Evolutionary conservation across 1,140 invertebrate species (phyloP), one percentile per base, ranked within the genome.

Genomic region (Drosophila punjabiensis): DNA sequence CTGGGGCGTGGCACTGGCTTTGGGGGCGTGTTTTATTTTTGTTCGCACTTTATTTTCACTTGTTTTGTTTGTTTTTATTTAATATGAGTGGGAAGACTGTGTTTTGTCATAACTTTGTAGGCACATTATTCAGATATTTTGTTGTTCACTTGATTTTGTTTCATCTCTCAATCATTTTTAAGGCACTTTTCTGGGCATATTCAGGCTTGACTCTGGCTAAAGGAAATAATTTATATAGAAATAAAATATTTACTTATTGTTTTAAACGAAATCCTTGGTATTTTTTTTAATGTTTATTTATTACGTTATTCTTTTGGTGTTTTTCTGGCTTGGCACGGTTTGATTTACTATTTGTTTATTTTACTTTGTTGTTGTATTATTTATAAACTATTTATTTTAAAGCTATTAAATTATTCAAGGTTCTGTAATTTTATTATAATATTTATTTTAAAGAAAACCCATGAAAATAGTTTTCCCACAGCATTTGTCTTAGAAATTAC

Each of bases 171-270:
- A 52, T 53, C 41, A 64, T 52, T 70, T 86, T 33, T 83, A 67
- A 53, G 71, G 65, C 75, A 89, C 79, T 76, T 89, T 90, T 74
- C 79, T 67, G 68, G 76, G 65, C 85, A 89, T 89, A 64, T 78
- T 78, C 8, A 50, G 32, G 56, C 47, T 64, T 64, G 13, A 10
- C 10, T 66, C 16, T 63, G 30, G 59, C 70, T 82, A 28, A 10
- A 48, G 10, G 14, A 37, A 24, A 55, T 59, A 56, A 53, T n/a
- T 13, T 11, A 43, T 30, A 24, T 13, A 43, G 5, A 18, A 43
- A n/a, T 18, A 0, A 43, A 13, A 20, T 20, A 47, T 47, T 47
- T 47, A 13, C 13, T 6, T 1, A 11, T 48, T 24, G n/a, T 4
- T 8, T 6, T 8, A 14, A 0, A 55, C 0, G 30, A 11, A 18